Evolutionary conservation across 2,113 vertebrate genomes (phyloP).

Genomic region (Oplegnathus fasciatus): DNA sequence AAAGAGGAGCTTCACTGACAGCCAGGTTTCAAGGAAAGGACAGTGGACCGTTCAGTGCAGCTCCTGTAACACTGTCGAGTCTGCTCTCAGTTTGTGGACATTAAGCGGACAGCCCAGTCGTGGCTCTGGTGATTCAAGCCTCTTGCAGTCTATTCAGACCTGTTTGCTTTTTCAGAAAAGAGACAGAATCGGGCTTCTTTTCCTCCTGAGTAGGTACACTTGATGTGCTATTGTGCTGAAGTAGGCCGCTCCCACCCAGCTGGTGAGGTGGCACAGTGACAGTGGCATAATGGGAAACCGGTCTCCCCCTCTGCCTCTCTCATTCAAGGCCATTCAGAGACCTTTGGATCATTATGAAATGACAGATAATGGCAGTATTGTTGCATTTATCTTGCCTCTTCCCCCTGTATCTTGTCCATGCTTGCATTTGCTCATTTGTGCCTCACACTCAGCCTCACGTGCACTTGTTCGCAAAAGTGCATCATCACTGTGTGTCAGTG

Average conservation of each 20-base stretch:
- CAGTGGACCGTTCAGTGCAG: constrained; percentile 25
- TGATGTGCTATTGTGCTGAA: constrained; percentile 34
- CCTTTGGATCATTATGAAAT: not conserved
- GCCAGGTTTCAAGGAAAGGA: constrained; percentile 27
- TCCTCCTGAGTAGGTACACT: not conserved
- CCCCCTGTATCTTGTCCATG: not conserved
- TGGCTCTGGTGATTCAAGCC: not conserved
- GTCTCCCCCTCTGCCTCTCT: not conserved
- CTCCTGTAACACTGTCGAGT: constrained; percentile 16
- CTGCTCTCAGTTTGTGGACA: constrained; percentile 33
- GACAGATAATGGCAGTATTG: not conserved
- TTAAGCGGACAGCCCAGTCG: not conserved
- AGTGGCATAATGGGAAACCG: constrained; percentile 17
- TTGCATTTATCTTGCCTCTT: not conserved
- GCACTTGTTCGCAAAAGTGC: constrained; percentile 26
- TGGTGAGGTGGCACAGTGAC: constrained; percentile 58
- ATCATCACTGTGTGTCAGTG: constrained; percentile 19
- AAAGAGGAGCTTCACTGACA: constrained; percentile 70
- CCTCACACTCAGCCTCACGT: not conserved
- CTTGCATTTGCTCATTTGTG: not conserved
- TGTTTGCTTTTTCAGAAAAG: not conserved
- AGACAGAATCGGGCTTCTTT: not conserved
- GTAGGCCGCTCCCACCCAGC: constrained; percentile 61
- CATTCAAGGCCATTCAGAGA: not conserved
- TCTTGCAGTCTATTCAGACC: not conserved